phyloP scores from a whole-genome alignment of 1,140 invertebrate species.

The Euura lappo region DNA sequence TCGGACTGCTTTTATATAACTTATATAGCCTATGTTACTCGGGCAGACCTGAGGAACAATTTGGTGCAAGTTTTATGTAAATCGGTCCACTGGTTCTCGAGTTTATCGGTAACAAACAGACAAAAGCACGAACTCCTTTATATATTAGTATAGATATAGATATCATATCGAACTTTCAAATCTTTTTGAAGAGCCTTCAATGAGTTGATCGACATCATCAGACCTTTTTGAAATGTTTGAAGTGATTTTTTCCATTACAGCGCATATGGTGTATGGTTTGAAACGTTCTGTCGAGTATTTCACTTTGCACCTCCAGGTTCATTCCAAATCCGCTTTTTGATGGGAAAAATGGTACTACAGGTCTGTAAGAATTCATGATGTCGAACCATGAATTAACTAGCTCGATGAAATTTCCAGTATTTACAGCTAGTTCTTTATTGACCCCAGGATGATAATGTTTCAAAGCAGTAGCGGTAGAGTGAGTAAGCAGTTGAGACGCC shows the following conservation, averaged over 20 bases:
- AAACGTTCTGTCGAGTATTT: conserved; percentile 20
- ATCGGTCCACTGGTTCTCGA: no score
- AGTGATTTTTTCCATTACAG: conserved; percentile 24
- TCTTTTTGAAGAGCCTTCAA: background rate
- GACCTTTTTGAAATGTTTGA: conserved; percentile 30
- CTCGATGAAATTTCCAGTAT: conserved; percentile 21
- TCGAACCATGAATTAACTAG: conserved; percentile 30
- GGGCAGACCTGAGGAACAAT: no score
- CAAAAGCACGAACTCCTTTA: no score
- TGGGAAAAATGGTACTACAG: conserved; percentile 9
- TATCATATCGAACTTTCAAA: background rate
- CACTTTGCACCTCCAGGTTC: conserved; percentile 18
- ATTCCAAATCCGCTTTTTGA: conserved; percentile 23
- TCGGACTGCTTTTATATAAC: no score
- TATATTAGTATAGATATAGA: no score
- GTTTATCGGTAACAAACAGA: no score
- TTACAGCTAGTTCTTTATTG: conserved; percentile 1
- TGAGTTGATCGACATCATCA: conserved; percentile 22
- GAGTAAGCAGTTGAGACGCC: conserved; percentile 29
- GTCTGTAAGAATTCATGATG: conserved; percentile 21
- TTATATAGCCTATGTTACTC: no score
- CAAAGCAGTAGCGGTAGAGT: conserved; percentile 27
- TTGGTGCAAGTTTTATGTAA: no score
- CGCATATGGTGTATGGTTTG: conserved; percentile 23
- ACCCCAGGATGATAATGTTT: conserved; percentile 16